Evolutionary conservation across 1,140 invertebrate genomes (phyloP), one percentile per base, ranked within the genome.

Genomic region (Lutraria rhynchaena): DNA sequence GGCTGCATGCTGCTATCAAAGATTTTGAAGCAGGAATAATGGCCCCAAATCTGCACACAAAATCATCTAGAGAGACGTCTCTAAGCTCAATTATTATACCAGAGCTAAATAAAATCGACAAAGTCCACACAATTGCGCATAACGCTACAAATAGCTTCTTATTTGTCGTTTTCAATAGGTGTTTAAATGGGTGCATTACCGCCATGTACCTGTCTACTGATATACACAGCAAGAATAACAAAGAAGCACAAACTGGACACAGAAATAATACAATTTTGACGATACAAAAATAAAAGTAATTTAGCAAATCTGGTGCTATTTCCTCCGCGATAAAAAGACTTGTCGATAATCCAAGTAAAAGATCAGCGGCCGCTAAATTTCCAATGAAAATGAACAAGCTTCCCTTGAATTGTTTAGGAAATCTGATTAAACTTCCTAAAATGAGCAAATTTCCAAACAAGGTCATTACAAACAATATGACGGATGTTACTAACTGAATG

Each of bases 131-230:
- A 24, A 24, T 9, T 27, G 31, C 9, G 7, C 57, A 1, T 4
- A 1, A n/a, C 1, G 24, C 1, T 2, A 44, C 3, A 24, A 49
- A 61, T 0, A 58, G 7, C 35, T 31, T 41, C 17, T 55, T 19
- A 15, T 46, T 49, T 24, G 15, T 7, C 17, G 55, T 44, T 44
- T 60, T 29, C n/a, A 58, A 1, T 9, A 60, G 19, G 57, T 75
- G 57, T 17, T 49, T 75, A 13, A 75, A 46, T 31, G 71, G 71
- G 61, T 58, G 57, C 35, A 75, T 17, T 2, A 75, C 29, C 0
- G 71, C 71, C 71, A 75, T 61, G 55, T 58, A 75, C 17, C 71
- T 51, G 24, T 75, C 71, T 58, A 75, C 4, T 29, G 71, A 75
- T 46, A 75, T 60, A 22, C 7, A 35, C 44, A 29, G 4, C 33